Base-by-base conservation (phyloP, 2,113 vertebrate species). In the Odobenus rosmarus region DNA sequence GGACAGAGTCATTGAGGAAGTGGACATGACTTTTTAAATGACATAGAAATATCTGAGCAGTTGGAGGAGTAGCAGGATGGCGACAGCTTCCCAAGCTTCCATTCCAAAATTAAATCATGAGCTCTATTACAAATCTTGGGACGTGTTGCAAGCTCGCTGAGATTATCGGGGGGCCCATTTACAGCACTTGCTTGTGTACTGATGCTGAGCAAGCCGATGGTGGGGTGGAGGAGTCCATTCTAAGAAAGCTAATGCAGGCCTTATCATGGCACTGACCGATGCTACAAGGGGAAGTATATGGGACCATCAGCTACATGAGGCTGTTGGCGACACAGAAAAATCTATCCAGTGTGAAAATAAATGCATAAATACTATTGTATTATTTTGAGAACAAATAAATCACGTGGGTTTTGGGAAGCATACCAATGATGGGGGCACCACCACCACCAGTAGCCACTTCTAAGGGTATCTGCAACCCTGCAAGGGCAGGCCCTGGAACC, bases 361-460 rank as follows among this genome's bases (percentile, higher is more conserved):
- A 94, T 49, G 14, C 31, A 21, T n/a, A 59, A 19, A n/a, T 31
- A 42, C 36, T 51, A 72, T 49, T 61, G 46, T n/a, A 82, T 79
- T 83, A 74, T 53, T 90, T 15, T 42, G 51, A 79, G 55, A 49
- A 77, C 3, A 55, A 87, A 87, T 67, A 36, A 67, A 81, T 19
- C 49, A 24, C 14, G 15, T 28, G 3, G 26, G 21, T 7, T 42
- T 55, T 49, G 74, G 28, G 4, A 62, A 36, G 94, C 39, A 39
- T 4, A 42, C 1, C 42, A n/a, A 1, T 28, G 2, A 1, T 28
- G 2, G 19, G 4, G 46, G 7, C 2, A 15, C 4, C 4, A 18
- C 16, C 1, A 33, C 24, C 8, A 21, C 53, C 55, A 79, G 33
- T 1, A 36, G 46, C 55, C 23, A 3, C 55, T 79, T 79, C 53